Base-by-base conservation (phyloP, 2,888 invertebrate genomes). In the Cinara cedri region DNA sequence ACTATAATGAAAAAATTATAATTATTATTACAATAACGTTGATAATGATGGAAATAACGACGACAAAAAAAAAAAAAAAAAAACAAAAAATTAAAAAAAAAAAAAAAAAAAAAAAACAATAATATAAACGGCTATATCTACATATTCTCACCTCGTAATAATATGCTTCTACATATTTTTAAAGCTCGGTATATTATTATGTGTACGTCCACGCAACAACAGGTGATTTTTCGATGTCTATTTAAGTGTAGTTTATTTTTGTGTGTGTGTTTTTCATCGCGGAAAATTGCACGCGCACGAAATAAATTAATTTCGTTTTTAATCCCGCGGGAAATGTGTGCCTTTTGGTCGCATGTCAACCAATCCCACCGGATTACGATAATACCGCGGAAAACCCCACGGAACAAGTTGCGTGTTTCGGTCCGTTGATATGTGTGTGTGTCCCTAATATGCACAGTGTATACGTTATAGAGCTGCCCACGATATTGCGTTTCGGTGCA, bases 261-360 rank as follows among this genome's bases (percentile, higher is more conserved):
- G n/a, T n/a, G n/a, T n/a, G 34, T 34, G 6, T 34, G 3, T 34
- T 75, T 54, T 55, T 24, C 46, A 24, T 24, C 24, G 8, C 14
- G 54, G 24, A 68, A 57, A 57, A 54, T 44, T 42, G 21, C 42
- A 65, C n/a, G 42, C 44, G 65, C 46, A 49, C 44, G 34, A 68
- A 76, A 76, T 76, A 76, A 76, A 68, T 76, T 76, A 76, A 68
- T 66, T 76, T 68, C 11, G 55, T 76, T 76, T 76, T 76, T 57
- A 68, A 66, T 57, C 76, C 57, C 46, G 11, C 13, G 57, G 66
- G 76, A 68, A 55, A 76, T 66, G 66, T 26, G 34, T 34, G 34
- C 26, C 55, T 49, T 76, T 76, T 19, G 76, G 76, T 76, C 11
- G 76, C 66, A 46, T 76, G 76, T 76, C 76, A 51, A 57, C 65